A percentile compares a stretch with the other conserved stretches of the same genome.
Evolutionary conservation across 2,888 invertebrate species (phyloP).

Genomic region (Hypomecis punctinalis): DNA sequence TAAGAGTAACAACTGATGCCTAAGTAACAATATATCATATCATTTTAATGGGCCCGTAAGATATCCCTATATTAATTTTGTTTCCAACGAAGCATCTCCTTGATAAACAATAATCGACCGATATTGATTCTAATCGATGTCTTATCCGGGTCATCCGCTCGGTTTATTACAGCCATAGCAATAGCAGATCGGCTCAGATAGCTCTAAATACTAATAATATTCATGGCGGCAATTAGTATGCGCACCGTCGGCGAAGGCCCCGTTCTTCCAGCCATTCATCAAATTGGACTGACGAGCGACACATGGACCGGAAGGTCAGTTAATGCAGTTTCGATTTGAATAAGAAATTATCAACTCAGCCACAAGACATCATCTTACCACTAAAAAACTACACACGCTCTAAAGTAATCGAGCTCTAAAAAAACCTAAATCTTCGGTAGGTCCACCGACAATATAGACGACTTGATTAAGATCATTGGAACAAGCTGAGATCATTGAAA

Average conservation of each 20-base stretch:
- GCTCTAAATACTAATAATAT: slow-evolving; percentile 8
- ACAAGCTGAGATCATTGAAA: no score
- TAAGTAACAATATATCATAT: no score
- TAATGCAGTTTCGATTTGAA: neutral
- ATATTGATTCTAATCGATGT: slow-evolving; percentile 1
- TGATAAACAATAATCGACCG: neutral
- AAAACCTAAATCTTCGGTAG: no score
- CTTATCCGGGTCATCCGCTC: slow-evolving; percentile 5
- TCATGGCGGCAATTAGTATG: slow-evolving; percentile 30
- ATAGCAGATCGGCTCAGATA: slow-evolving; percentile 10
- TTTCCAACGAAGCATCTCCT: neutral
- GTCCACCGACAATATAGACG: no score
- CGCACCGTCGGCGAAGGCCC: slow-evolving; percentile 24
- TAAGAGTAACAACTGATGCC: no score
- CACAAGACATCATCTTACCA: no score
- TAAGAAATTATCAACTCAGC: neutral
- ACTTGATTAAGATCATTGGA: no score
- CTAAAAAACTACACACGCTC: no score
- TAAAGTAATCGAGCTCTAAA: no score
- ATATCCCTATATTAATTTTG: neutral
- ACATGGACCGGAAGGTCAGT: neutral
- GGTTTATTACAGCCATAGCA: neutral
- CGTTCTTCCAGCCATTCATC: slow-evolving; percentile 28
- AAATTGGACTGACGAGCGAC: neutral
- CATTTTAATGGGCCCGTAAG: neutral